A percentile compares a stretch with the other conserved stretches of the same genome.
These are phyloP conservation scores for Ianthella basta DNA, from an alignment of 37 sponge, comb jelly and placozoan genomes.

Conservation along the genomic window DNA sequence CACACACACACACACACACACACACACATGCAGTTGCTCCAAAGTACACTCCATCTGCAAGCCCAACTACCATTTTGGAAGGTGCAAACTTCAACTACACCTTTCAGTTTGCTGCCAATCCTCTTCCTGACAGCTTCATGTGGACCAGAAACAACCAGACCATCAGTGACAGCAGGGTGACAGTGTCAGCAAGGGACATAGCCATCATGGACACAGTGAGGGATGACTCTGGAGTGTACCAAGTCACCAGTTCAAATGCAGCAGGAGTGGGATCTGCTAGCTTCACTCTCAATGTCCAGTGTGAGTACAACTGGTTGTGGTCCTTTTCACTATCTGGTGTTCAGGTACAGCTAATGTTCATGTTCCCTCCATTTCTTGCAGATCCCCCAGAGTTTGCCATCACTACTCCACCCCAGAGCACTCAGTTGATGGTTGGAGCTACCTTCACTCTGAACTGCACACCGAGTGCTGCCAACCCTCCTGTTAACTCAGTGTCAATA, in stretches of 20 bases:
- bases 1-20: no score
- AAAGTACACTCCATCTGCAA: no score
- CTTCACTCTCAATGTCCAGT: constrained; percentile 23
- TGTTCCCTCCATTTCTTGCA: no score
- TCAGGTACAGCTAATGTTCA: no score
- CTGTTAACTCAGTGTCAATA: no score
- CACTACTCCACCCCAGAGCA: no score
- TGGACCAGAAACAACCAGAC: not conserved
- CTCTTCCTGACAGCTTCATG: not conserved
- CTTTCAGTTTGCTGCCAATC: not conserved
- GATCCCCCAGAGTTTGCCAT: no score
- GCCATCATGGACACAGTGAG: not conserved
- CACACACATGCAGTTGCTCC: no score
- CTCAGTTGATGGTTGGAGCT: no score
- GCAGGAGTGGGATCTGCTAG: constrained; percentile 1
- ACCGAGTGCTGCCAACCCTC: no score
- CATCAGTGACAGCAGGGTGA: not conserved
- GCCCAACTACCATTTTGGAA: not conserved
- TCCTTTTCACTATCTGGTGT: no score
- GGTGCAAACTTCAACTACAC: not conserved
- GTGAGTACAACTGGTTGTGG: not conserved
- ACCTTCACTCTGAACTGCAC: no score
- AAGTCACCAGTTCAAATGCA: not conserved
- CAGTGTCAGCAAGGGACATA: not conserved
- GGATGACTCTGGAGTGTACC: not conserved